A percentile compares a stretch with the other conserved stretches of the same genome.
Conservation (phyloP, 2,888 invertebrate genomes). For the Hanleya hanleyi region DNA sequence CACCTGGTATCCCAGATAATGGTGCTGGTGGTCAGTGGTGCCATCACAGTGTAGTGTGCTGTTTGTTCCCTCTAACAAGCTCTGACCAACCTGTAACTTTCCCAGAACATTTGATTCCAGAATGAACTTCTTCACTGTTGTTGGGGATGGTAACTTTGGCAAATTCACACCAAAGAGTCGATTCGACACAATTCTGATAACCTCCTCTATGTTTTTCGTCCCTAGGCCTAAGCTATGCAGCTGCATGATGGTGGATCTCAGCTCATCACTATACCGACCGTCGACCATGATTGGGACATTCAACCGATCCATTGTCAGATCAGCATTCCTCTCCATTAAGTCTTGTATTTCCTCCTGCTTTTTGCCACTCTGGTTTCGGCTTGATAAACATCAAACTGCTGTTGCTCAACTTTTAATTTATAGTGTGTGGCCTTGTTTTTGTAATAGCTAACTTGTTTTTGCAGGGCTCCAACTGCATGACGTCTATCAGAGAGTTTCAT, state of each 20-base stretch:
- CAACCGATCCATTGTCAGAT: not conserved
- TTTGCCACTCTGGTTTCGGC: not conserved
- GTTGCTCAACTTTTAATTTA: not conserved
- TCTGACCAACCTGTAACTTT: not conserved
- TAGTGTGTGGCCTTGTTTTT: not conserved
- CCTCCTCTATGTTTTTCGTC: not conserved
- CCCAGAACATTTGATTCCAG: not conserved
- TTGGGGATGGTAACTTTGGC: too few species aligned
- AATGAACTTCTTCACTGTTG: too few species aligned
- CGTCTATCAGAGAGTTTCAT: too few species aligned
- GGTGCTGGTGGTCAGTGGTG: too few species aligned
- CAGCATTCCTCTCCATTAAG: not conserved
- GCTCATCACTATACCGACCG: too few species aligned
- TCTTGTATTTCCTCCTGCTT: not conserved
- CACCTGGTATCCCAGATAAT: not conserved
- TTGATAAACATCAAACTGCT: not conserved
- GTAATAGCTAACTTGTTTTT: not conserved
- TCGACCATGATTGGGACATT: not conserved
- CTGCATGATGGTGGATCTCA: too few species aligned
- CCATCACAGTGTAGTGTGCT: not conserved
- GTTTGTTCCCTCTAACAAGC: not conserved
- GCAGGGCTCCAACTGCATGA: too few species aligned
- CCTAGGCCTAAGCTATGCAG: too few species aligned
- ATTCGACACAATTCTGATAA: not conserved
- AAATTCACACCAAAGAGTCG: too few species aligned